Percentiles rank a stretch among this genome's conserved stretches.
These are phyloP conservation scores for Tetragonisca angustula DNA, from an alignment of 2,888 invertebrate species.

Conservation along the genomic window DNA sequence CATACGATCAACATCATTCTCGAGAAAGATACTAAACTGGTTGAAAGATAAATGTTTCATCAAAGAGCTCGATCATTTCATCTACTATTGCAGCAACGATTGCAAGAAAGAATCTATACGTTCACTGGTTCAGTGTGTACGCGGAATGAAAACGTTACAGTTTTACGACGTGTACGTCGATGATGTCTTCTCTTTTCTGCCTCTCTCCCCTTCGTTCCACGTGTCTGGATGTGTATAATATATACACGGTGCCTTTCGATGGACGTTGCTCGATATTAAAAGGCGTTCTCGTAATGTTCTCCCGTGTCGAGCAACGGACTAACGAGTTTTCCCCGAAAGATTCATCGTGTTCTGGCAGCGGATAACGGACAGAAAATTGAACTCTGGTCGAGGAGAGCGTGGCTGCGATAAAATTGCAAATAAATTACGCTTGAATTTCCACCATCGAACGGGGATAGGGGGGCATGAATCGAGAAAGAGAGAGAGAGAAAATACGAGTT, in stretches of 20 bases:
- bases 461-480: conserved; percentile 6
- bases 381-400: conserved; percentile 62
- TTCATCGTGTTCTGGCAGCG: conserved; percentile 49
- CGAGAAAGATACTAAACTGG: no score
- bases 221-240: not conserved
- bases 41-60: no score
- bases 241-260: not conserved
- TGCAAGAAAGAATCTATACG: not conserved
- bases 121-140: not conserved
- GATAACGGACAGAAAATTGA: conserved; percentile 70
- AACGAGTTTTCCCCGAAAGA: conserved; percentile 57
- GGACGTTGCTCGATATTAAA: conserved; percentile 43
- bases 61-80: no score
- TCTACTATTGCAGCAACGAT: no score
- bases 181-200: not conserved
- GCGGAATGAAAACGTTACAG: conserved; percentile 7
- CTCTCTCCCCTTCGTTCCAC: not conserved
- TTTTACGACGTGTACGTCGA: not conserved
- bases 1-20: no score
- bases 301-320: conserved; percentile 13
- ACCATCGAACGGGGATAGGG: conserved; percentile 41
- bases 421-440: conserved; percentile 74
- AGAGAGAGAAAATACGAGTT: not conserved
- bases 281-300: conserved; percentile 34
- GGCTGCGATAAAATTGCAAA: conserved; percentile 72